Evolutionary conservation across 1,140 invertebrate species (phyloP).

Genomic region (Meloidogyne floridensis): DNA sequence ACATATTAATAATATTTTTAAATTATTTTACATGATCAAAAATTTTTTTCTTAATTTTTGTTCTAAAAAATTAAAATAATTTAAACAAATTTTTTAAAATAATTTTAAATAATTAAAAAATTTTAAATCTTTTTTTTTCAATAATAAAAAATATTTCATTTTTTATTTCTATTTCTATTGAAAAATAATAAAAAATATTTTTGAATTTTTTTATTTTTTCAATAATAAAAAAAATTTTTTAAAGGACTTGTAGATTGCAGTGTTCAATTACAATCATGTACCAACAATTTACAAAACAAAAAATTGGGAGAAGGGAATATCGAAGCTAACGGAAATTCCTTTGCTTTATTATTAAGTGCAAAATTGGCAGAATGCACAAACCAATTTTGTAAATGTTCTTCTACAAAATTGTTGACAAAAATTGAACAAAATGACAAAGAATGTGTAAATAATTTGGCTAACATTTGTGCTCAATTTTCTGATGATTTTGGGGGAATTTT

Average conservation of each 20-base stretch:
- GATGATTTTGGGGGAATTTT: neutral
- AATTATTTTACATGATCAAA: no score
- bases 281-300: conserved; percentile 7
- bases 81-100: no score
- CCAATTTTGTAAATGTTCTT: neutral
- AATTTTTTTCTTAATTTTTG: no score
- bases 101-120: no score
- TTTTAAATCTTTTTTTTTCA: no score
- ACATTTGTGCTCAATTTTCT: neutral
- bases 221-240: neutral
- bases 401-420: neutral
- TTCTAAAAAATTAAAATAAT: no score
- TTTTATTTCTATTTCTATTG: no score
- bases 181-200: no score
- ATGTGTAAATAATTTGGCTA: neutral
- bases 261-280: neutral
- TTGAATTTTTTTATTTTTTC: neutral
- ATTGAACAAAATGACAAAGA: neutral
- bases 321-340: neutral
- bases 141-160: no score
- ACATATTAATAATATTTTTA: no score
- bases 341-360: conserved; percentile 1
- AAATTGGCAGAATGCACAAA: conserved; percentile 1
- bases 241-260: neutral
- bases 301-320: neutral